phyloP scores from a whole-genome alignment of 2,888 invertebrate species.

The Acanthococcus lagerstroemiae region DNA sequence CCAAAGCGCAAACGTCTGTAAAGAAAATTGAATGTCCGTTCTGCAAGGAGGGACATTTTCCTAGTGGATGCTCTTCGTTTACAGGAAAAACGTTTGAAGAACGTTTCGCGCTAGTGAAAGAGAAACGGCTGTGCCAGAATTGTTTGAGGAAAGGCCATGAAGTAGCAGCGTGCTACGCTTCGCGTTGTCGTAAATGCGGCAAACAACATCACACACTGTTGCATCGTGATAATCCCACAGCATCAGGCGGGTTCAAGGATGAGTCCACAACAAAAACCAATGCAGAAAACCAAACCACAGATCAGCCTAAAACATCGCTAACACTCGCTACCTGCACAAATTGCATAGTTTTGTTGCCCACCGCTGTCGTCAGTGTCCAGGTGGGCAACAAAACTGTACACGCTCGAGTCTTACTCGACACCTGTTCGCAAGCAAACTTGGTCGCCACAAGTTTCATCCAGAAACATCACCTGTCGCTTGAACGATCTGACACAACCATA shows the following conservation, averaged over 20 bases:
- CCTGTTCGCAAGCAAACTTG: conserved; percentile 8
- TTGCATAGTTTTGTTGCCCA: background rate
- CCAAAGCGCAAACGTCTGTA: too few relatives aligned
- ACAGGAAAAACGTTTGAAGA: too few relatives aligned
- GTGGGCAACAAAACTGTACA: background rate
- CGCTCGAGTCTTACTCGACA: conserved; percentile 11
- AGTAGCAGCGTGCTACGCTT: background rate
- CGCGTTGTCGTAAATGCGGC: background rate
- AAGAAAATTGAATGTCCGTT: too few relatives aligned
- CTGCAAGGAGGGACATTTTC: too few relatives aligned
- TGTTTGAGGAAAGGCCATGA: background rate
- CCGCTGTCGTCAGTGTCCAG: background rate
- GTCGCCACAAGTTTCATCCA: background rate
- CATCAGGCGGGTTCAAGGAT: background rate
- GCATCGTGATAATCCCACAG: background rate
- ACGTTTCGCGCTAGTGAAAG: background rate
- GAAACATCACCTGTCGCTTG: background rate
- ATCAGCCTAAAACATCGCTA: background rate
- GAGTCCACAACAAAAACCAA: background rate
- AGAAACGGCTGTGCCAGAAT: background rate
- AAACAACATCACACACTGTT: background rate
- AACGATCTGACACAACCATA: background rate
- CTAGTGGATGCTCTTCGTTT: too few relatives aligned
- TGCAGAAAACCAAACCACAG: background rate
- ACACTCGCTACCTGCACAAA: background rate